Evolutionary conservation across 2,113 vertebrate species (phyloP).

Genomic region (Scomber scombrus): DNA sequence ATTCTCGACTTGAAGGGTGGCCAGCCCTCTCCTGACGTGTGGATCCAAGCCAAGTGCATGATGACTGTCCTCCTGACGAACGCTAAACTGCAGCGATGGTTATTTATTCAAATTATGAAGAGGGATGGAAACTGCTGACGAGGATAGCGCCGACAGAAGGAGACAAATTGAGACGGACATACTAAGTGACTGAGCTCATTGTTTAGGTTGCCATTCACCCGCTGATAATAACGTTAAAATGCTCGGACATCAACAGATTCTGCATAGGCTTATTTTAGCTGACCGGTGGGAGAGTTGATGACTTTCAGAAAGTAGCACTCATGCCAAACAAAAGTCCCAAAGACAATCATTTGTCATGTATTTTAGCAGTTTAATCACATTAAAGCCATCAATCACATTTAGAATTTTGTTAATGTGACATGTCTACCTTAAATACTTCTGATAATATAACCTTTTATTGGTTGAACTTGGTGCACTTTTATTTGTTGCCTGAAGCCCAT

Average conservation of each 20-base stretch:
- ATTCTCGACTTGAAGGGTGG: slow-evolving; percentile 54
- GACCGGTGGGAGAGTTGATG: neutral
- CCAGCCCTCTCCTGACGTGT: slow-evolving; percentile 16
- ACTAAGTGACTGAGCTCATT: slow-evolving; percentile 57
- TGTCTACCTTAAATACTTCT: no score
- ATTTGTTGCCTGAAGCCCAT: no score
- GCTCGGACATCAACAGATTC: slow-evolving; percentile 14
- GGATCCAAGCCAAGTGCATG: slow-evolving; percentile 52
- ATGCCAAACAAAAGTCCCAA: neutral
- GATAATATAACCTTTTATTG: no score
- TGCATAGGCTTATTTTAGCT: neutral
- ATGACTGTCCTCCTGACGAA: slow-evolving; percentile 60
- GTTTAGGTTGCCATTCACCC: slow-evolving; percentile 46
- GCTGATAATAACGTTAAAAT: slow-evolving; percentile 14
- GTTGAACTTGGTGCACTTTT: no score
- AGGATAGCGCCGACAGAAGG: slow-evolving; percentile 21
- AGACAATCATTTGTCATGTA: neutral
- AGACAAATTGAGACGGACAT: slow-evolving; percentile 47
- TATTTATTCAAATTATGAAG: slow-evolving; percentile 50
- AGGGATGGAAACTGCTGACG: slow-evolving; percentile 65
- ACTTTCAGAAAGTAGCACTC: slow-evolving; percentile 1
- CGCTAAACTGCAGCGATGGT: slow-evolving; percentile 62
- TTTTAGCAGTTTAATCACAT: slow-evolving; percentile 3
- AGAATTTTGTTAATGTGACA: no score
- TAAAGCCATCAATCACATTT: neutral